phyloP scores from a whole-genome alignment of 1,140 invertebrate genomes.

The Diploscapter pachys region DNA sequence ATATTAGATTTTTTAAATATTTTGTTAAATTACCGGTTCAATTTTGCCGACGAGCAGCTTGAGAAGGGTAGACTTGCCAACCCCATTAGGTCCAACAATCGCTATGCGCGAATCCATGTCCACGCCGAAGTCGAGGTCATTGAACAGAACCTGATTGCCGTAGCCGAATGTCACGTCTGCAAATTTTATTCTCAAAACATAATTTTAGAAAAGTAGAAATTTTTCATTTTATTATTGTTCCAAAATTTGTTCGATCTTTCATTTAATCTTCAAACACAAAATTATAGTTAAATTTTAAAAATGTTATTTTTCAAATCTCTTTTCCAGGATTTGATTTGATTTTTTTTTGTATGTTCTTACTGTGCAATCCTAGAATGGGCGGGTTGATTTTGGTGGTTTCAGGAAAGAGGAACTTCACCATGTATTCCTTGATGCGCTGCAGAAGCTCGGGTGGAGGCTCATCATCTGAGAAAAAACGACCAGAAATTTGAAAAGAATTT shows the following conservation, averaged over 20 bases:
- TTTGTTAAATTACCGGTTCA: conserved; percentile 18
- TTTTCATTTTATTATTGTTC: too few species aligned
- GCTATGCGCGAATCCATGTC: conserved; percentile 78
- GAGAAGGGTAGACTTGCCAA: conserved; percentile 94
- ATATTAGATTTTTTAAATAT: too few species aligned
- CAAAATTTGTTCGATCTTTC: too few species aligned
- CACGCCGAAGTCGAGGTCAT: conserved; percentile 85
- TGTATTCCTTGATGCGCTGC: conserved; percentile 82
- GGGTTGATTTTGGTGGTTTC: conserved; percentile 88
- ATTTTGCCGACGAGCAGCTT: conserved; percentile 70
- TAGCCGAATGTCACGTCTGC: conserved; percentile 36
- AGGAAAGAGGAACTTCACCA: conserved; percentile 94
- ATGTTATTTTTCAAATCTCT: too few species aligned
- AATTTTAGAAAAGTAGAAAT: too few species aligned
- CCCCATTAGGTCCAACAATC: conserved; percentile 70
- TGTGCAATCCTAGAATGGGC: conserved; percentile 84
- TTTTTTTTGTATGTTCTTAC: too few species aligned
- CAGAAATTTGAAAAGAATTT: not conserved
- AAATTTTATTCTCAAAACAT: not conserved
- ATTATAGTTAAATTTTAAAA: too few species aligned
- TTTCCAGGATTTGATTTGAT: too few species aligned
- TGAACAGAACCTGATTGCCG: conserved; percentile 76
- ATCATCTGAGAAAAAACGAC: conserved; percentile 63
- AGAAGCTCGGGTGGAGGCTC: conserved; percentile 75
- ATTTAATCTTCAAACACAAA: too few species aligned